These are phyloP conservation scores for Drosophila yakuba DNA, from an alignment of 1,140 invertebrate genomes.

Conservation along the genomic window DNA sequence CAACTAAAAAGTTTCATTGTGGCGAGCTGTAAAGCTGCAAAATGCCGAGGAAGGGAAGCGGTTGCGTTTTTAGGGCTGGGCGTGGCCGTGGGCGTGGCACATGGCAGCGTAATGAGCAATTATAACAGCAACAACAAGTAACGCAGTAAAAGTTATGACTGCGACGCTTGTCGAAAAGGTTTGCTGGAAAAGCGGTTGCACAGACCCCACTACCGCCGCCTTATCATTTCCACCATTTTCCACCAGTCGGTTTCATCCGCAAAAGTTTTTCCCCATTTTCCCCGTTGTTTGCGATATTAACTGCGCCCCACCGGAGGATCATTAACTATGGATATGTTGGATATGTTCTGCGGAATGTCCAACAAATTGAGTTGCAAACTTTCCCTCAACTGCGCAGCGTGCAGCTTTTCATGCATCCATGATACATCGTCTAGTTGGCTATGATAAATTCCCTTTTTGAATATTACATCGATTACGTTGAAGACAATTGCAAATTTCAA, in stretches of 20 bases:
- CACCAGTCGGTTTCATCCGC: background rate
- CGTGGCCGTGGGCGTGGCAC: constrained; percentile 38
- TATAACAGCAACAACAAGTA: constrained; percentile 49
- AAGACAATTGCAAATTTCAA: no score
- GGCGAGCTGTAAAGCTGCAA: constrained; percentile 77
- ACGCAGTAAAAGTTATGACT: constrained; percentile 75
- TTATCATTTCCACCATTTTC: background rate
- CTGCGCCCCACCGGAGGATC: constrained; percentile 33
- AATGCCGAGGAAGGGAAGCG: constrained; percentile 14
- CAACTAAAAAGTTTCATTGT: constrained; percentile 73
- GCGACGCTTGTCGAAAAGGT: constrained; percentile 75
- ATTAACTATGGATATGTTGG: constrained; percentile 56
- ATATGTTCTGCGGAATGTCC: constrained; percentile 51
- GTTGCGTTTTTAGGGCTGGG: constrained; percentile 7
- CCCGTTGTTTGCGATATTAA: constrained; percentile 33
- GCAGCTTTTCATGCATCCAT: constrained; percentile 20
- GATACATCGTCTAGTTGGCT: constrained; percentile 19
- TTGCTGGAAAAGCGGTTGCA: constrained; percentile 23
- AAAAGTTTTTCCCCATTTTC: constrained; percentile 23
- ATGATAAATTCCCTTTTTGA: constrained; percentile 12
- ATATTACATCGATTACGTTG: no score
- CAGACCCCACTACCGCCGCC: background rate
- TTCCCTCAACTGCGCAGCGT: constrained; percentile 11
- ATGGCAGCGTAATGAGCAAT: constrained; percentile 63
- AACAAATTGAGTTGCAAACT: constrained; percentile 53